phyloP scores from a whole-genome alignment of 2,797 vertebrate genomes.

The Manis javanica region DNA sequence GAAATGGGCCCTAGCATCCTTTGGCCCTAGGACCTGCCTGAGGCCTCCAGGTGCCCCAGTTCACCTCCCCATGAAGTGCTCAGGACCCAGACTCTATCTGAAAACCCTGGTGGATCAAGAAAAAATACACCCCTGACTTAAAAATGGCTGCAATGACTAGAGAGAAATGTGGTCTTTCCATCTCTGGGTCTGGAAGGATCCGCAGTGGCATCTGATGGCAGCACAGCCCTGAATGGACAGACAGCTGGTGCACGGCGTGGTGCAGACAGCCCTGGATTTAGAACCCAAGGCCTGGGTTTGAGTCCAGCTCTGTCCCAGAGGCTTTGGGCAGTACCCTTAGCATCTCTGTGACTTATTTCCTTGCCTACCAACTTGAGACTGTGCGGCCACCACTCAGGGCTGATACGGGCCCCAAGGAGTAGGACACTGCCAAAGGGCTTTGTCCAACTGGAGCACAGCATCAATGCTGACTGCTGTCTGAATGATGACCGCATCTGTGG shows the following conservation, averaged over 20 bases:
- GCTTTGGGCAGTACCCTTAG: not conserved
- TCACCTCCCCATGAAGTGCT: not conserved
- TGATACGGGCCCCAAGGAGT: not conserved
- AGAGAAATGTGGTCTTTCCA: not conserved
- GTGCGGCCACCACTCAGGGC: not conserved
- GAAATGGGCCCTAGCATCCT: not conserved
- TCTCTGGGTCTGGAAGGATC: not conserved
- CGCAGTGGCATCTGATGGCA: not conserved
- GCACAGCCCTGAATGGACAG: not conserved
- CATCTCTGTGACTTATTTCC: not conserved
- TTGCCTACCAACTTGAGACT: not conserved
- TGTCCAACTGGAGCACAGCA: not conserved
- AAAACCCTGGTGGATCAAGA: not conserved
- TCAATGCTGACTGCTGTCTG: fast-evolving
- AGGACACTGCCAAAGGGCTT: not conserved
- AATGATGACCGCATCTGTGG: not conserved
- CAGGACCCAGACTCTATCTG: not conserved
- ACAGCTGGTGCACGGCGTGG: fast-evolving
- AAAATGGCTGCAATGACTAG: not conserved
- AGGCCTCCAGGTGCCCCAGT: not conserved
- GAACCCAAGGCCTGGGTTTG: not conserved
- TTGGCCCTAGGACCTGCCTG: fast-evolving
- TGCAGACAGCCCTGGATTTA: not conserved
- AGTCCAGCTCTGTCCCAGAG: not conserved
- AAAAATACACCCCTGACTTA: not conserved